Evolutionary conservation across 2,113 vertebrate genomes (phyloP), one percentile per base, ranked within the genome.

Genomic region (Pangasianodon hypophthalmus): DNA sequence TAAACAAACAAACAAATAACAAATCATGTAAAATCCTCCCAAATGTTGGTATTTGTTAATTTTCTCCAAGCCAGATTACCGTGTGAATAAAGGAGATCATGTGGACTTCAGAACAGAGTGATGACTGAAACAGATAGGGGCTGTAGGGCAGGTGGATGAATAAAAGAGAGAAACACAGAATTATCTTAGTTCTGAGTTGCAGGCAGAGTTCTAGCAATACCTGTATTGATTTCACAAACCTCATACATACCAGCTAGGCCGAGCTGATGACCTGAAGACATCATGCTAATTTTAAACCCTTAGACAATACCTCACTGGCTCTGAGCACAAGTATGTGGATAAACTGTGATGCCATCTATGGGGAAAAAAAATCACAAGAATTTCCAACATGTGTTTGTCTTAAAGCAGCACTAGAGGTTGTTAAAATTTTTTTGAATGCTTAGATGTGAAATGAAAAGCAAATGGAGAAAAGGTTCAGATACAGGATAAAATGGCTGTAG

Each of bases 371-470:
- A 80, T 50, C 24, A 50, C 11, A 80, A 79, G 75, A 79, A 80
- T 80, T 52, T 80, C 26, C 77, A 80, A 50, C 77, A 50, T 80
- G 46, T 80, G 77, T 80, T 80, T 80, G 86, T 79, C 32, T 58
- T 18, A 58, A 48, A 48, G 54, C 56, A 48, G 41, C 9, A 60
- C 26, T 48, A 58, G 56, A 29, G 6, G 52, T 19, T 54, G 79
- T 54, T 54, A 44, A 56, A 58, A 19, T 5, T 16, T 48, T 9
- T 29, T 80, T 2, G 3, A 67, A 64, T 46, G 60, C 84, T 85
- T 69, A 69, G 44, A 67, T 81, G 87, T 88, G 46, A 88, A 88
- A 64, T 80, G 3, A 52, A 67, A 64, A 81, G 48, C 79, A 50
- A 79, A 48, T 80, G 26, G 46, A 16, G 41, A 46, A 46, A 80